Evolutionary conservation across 2,113 vertebrate species (phyloP).

Genomic region (Sebastes fasciatus): DNA sequence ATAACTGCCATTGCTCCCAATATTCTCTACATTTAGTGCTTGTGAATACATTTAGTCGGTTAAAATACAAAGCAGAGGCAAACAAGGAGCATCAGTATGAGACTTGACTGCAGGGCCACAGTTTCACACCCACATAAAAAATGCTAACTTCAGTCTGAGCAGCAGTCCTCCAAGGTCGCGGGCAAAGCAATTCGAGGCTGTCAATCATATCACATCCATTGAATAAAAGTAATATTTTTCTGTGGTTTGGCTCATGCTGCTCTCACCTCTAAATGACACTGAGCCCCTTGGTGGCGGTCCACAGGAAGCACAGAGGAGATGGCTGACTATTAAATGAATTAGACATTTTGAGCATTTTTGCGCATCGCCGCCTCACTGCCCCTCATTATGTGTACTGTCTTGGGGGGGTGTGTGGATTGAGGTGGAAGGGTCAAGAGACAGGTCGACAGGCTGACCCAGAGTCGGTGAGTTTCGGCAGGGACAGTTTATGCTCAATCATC

Average conservation of each 20-base stretch:
- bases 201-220: constrained; percentile 67
- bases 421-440: constrained; percentile 20
- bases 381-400: constrained; percentile 35
- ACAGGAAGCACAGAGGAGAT: constrained; percentile 29
- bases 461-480: not conserved
- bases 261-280: constrained; percentile 75
- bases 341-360: constrained; percentile 51
- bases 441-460: constrained; percentile 4
- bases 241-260: constrained; percentile 52
- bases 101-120: constrained; percentile 27
- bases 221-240: constrained; percentile 73
- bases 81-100: constrained; percentile 23
- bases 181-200: constrained; percentile 61
- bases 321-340: constrained; percentile 49
- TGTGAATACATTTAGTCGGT: constrained; percentile 11
- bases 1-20: not conserved
- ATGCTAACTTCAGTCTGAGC: constrained; percentile 48
- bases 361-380: constrained; percentile 34
- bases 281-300: constrained; percentile 51
- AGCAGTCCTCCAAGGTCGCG: constrained; percentile 62
- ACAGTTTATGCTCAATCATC: constrained; percentile 10
- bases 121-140: constrained; percentile 48
- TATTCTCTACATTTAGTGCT: not conserved
- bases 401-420: not conserved
- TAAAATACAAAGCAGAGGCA: constrained; percentile 18